Base-by-base conservation (phyloP, 1,140 invertebrate genomes). In the Odontomachus brunneus region DNA sequence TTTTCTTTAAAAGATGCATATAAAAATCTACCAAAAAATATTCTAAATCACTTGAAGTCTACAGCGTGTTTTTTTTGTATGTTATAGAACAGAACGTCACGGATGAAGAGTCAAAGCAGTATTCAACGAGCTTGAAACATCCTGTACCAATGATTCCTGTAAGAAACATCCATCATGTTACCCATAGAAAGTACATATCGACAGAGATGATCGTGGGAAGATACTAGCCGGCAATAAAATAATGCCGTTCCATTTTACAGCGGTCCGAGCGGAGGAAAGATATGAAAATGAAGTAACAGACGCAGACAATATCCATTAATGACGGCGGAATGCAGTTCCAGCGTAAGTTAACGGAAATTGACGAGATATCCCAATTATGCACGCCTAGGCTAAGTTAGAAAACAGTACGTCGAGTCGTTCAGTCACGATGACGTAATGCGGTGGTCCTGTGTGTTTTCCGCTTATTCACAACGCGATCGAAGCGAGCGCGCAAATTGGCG, bases 121-220 rank as follows among this genome's bases (percentile, higher is more conserved):
- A 29, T 29, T 3, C 4, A 15, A 60, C 17, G 29, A 49, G 33
- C 53, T 29, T 17, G 19, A 38, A 51, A 67, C 53, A 66, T n/a
- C 38, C 15, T n/a, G 9, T 59, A 22, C n/a, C 38, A 74, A 67
- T 49, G 48, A 53, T 76, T 17, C 26, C 33, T 3, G 51, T 33
- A 12, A 55, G 17, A 15, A 71, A 5, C 75, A 80, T 80, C 17
- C 51, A 80, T 80, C 75, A 80, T 59, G 59, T 55, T 44, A 44
- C 26, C 22, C 22, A 26, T 29, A 55, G 65, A 80, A 69, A 57
- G 51, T 80, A 71, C 51, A 19, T 57, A 38, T 57, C 75, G 60
- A 66, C 48, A 76, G 38, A 59, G 75, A 80, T 80, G 63, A 80
- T 80, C 75, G 65, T 80, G 75, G 65, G 75, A 80, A 80, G 65